Percentiles rank a stretch among this genome's conserved stretches.
These are phyloP conservation scores for Chironomus striatipennis DNA, from an alignment of 1,140 invertebrate genomes.

Conservation along the genomic window DNA sequence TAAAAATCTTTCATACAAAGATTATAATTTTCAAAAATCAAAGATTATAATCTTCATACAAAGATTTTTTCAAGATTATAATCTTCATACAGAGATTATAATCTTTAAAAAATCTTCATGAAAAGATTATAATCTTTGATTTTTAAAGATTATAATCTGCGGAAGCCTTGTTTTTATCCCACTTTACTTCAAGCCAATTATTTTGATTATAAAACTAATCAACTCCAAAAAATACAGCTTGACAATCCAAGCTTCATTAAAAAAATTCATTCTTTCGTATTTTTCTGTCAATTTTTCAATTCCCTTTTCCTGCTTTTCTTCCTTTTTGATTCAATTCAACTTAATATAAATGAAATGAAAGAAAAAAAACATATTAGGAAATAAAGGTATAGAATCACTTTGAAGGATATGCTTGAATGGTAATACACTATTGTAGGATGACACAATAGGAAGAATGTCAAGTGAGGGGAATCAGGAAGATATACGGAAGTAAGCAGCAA, in stretches of 20 bases:
- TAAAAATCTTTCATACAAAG: no score
- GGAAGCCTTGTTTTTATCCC: no score
- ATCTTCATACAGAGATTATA: no score
- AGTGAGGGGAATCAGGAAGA: not conserved
- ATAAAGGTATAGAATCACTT: not conserved
- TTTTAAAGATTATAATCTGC: no score
- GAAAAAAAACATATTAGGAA: not conserved
- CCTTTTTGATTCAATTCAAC: not conserved
- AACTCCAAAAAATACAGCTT: not conserved
- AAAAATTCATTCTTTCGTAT: not conserved
- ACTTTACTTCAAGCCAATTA: no score
- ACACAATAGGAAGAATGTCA: not conserved
- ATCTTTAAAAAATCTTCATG: no score
- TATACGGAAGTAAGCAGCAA: not conserved
- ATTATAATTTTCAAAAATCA: no score
- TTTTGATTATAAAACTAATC: no score
- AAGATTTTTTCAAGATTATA: no score
- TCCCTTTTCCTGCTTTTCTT: not conserved
- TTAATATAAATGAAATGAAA: no score
- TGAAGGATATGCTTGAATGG: constrained; percentile 5
- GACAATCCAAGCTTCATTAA: not conserved
- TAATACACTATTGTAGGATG: not conserved
- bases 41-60: no score
- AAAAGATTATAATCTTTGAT: no score
- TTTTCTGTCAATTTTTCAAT: not conserved